Evolutionary conservation across 2,888 invertebrate genomes (phyloP), one percentile per base, ranked within the genome.

Genomic region (Erannis defoliaria): DNA sequence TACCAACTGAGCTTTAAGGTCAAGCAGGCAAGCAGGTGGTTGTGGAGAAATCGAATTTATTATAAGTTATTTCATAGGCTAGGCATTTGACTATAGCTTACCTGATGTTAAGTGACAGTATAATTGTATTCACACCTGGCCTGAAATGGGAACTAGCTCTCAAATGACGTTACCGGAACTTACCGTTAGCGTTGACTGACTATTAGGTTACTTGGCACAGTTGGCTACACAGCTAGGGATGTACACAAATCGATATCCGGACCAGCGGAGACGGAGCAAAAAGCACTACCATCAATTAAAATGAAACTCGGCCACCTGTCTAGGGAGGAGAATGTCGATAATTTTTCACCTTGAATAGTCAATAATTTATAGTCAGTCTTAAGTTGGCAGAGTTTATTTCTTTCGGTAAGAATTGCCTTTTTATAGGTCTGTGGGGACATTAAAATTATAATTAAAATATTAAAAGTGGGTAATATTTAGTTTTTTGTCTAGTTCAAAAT

Each of bases 201-300:
- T n/a, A 31, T 40, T 26, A 40, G 18, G 31, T 51, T 16, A 14
- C 50, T 26, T 6, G 9, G 12, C 5, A 19, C 18, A 35, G 19
- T n/a, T 31, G n/a, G 10, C 33, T 49, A 35, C 33, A 21, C 46
- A 26, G 5, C 55, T 62, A 67, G 66, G 57, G 63, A 61, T 66
- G 66, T 63, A 57, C 66, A 68, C 67, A 66, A 66, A 74, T 74
- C 74, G 69, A 73, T 76, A 76, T 74, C 74, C 71, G 66, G 57
- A 60, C 73, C 59, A 75, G 66, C 66, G 70, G 66, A 70, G 35
- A 60, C 56, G 48, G 72, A 75, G 68, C 73, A 75, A 76, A 75
- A 80, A 75, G 74, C 70, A 62, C 70, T 56, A 61, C 71, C 74
- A 74, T 81, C 82, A 81, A 82, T 81, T 82, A 81, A 77, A 81